Percentiles rank a stretch among this genome's conserved stretches.
These are phyloP conservation scores for Heliconius ismenius DNA, from an alignment of 2,888 invertebrate species.

Conservation along the genomic window DNA sequence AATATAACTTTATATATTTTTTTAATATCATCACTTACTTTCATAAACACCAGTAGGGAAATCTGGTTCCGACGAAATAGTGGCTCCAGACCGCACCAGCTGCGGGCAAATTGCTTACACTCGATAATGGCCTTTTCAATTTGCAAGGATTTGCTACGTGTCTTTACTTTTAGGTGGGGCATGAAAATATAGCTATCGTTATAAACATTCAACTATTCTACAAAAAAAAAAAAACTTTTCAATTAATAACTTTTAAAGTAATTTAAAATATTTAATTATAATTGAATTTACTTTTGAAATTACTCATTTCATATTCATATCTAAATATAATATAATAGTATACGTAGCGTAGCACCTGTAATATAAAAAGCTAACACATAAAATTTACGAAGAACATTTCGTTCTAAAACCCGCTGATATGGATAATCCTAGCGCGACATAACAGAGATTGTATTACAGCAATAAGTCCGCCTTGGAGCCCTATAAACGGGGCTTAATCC, in stretches of 20 bases:
- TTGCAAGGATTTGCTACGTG: conserved; percentile 74
- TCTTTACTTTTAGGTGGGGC: conserved; percentile 46
- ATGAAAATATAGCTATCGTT: conserved; percentile 24
- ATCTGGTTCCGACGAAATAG: conserved; percentile 23
- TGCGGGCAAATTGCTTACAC: conserved; percentile 76
- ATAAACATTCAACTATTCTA: conserved; percentile 24
- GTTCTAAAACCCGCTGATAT: conserved; percentile 64
- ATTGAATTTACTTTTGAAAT: not conserved
- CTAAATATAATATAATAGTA: not conserved
- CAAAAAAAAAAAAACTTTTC: not conserved
- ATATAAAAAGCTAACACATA: conserved; percentile 41
- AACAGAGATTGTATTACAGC: conserved; percentile 80
- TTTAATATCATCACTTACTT: conserved; percentile 7
- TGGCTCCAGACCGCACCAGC: conserved; percentile 62
- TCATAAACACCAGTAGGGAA: not conserved
- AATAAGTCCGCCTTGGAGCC: conserved; percentile 71
- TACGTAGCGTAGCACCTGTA: conserved; percentile 12
- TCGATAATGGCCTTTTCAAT: conserved; percentile 80
- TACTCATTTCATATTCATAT: not conserved
- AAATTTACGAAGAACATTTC: conserved; percentile 49
- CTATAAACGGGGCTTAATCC: conserved; percentile 77
- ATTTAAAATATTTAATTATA: not conserved
- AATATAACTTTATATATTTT: not conserved
- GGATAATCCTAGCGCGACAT: conserved; percentile 76
- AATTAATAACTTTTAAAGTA: not conserved